Evolutionary conservation across 1,140 invertebrate genomes (phyloP), one percentile per base, ranked within the genome.

Genomic region (Scaptomyza pallida): DNA sequence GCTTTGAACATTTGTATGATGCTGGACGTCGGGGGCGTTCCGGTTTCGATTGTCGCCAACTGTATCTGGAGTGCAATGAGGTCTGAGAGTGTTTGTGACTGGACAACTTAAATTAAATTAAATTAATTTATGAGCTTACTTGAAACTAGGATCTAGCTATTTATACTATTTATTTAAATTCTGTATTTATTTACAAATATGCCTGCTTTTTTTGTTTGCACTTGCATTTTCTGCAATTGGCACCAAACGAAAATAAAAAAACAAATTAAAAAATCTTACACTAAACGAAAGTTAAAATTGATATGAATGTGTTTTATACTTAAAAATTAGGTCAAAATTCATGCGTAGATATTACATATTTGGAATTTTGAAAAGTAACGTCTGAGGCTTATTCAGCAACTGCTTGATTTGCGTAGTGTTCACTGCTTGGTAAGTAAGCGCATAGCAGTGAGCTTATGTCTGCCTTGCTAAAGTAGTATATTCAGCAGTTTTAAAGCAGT

Each of bases 11-110:
- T 13, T 94, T 96, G 74, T 97, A 96, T 85, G 95, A 97, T 74
- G 96, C 97, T 0, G 96, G 96, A 13, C 93, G 96, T 92, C 93
- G 95, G 65, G 97, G 97, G 17, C 94, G 97, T 85, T 95, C 94
- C 33, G 96, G 96, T 15, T 95, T 96, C 60, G 95, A 97, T 89
- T 98, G 97, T 82, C 93, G 94, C 79, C 94, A 95, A 83, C 92
- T 96, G 47, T 97, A 96, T 92, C 92, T 96, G 62, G 94, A 96
- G 83, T 98, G 97, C 91, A 97, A 97, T 91, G 96, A 97, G 92
- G 94, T 97, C 91, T 97, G 95, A 12, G 33, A 50, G 16, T 47
- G 60, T 16, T 51, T 13, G 21, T 48, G 61, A 78, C 75, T 81
- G 82, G 82, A 78, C 60, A 69, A 68, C 64, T 83, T 85, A 75